Base-by-base conservation (phyloP, 2,797 vertebrate species). In the Melanotaenia maccullochi region DNA sequence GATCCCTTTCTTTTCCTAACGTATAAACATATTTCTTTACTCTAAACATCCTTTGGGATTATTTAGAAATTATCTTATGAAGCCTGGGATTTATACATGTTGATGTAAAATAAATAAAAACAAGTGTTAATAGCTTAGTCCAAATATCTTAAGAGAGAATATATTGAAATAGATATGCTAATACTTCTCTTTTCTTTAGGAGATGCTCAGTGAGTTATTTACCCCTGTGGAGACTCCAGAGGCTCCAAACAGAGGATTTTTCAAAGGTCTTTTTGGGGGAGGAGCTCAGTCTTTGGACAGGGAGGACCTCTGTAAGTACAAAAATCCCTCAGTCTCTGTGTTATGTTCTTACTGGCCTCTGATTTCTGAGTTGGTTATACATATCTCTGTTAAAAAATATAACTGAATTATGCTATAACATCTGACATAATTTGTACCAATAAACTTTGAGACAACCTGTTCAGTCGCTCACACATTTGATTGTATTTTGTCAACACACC, bases 171-270 rank as follows among this genome's bases (percentile, higher is more conserved):
- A 13, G 58, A 67, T 5, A 18, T 73, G 6, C 18, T 65, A 54
- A 36, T 67, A 60, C 63, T 40, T 60, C 4, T 71, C 49, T 86
- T 35, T 80, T 91, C 83, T 85, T 54, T 93, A 99, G 98, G 98
- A 99, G 94, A 99, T 99, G 98, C 87, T 99, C 85, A 96, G 97
- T 79, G 98, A 99, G 84, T 93, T 99, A 79, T 99, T 99, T 84
- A 99, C 96, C 75, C 97, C 96, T 58, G 96, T 99, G 79, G 97
- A 99, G 93, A 98, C 97, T n/a, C 98, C 98, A 25, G 98, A 99
- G 90, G 98, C 97, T 88, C 98, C 97, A 0, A 99, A 99, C 91
- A 95, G 96, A 83, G 98, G 98, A 0, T 99, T 99, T 94, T 99
- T 99, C 83, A 99, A 99, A 94, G 98, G 98, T 65, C 91, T 99